These are phyloP conservation scores for Drosophila auraria DNA, from an alignment of 1,140 invertebrate genomes.

Conservation along the genomic window DNA sequence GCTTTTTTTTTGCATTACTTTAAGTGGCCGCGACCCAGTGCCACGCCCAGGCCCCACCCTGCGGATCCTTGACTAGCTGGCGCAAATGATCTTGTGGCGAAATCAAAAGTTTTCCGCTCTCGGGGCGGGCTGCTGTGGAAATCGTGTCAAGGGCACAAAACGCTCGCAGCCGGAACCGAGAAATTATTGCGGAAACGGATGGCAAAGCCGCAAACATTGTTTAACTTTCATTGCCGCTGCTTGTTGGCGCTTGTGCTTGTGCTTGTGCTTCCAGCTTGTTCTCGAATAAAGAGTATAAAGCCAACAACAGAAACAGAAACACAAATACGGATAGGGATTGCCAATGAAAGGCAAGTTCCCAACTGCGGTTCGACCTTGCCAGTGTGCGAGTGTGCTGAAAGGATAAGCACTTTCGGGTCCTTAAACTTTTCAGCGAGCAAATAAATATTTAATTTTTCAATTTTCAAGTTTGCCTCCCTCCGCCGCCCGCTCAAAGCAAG, in stretches of 20 bases:
- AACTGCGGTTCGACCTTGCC: slow-evolving; percentile 36
- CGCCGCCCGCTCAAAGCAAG: slow-evolving; percentile 26
- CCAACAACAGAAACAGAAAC: slow-evolving; percentile 24
- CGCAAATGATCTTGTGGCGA: slow-evolving; percentile 70
- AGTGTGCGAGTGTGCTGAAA: slow-evolving; percentile 24
- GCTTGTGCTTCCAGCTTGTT: slow-evolving; percentile 26
- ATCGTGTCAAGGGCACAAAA: slow-evolving; percentile 70
- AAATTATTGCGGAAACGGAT: slow-evolving; percentile 79
- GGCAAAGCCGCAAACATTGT: slow-evolving; percentile 73
- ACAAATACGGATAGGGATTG: slow-evolving; percentile 21
- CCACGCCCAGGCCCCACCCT: slow-evolving; percentile 5
- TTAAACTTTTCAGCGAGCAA: slow-evolving; percentile 37
- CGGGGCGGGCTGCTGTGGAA: slow-evolving; percentile 21
- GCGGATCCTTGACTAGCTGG: slow-evolving; percentile 26
- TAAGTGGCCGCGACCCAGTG: slow-evolving; percentile 61
- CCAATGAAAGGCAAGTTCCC: slow-evolving; percentile 47
- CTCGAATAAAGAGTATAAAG: slow-evolving; percentile 19
- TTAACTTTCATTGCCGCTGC: slow-evolving; percentile 71
- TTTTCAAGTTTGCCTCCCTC: slow-evolving; percentile 14
- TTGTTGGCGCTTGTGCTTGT: slow-evolving; percentile 15
- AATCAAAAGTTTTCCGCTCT: slow-evolving; percentile 75
- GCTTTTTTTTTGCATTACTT: slow-evolving; percentile 69
- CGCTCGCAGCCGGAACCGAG: slow-evolving; percentile 60
- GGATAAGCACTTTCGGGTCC: slow-evolving; percentile 39
- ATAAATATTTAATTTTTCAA: slow-evolving; percentile 48